phyloP scores from a whole-genome alignment of 2,888 invertebrate genomes.

The Lithodes maja region DNA sequence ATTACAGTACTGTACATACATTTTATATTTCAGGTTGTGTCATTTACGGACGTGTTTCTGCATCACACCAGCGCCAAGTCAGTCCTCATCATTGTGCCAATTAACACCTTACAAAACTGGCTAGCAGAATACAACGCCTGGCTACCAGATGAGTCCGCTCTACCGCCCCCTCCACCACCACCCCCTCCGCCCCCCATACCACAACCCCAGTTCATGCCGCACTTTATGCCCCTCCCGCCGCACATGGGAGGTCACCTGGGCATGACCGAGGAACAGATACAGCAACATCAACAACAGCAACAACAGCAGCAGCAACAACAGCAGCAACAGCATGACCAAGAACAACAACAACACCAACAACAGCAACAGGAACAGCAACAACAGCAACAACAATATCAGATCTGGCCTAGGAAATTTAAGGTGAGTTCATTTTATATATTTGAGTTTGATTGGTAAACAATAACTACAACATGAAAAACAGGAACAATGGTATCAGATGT shows the following conservation, averaged over 20 bases:
- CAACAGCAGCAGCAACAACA: slow-evolving; percentile 16
- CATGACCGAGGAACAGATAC: neutral
- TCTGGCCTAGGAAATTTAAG: slow-evolving; percentile 87
- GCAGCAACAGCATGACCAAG: neutral
- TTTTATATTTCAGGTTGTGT: slow-evolving; percentile 81
- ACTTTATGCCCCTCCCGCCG: neutral
- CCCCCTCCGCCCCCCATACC: slow-evolving; percentile 72
- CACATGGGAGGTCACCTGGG: neutral
- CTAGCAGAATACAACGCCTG: slow-evolving; percentile 97
- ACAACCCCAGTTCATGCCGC: slow-evolving; percentile 61
- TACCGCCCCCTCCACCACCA: slow-evolving; percentile 72
- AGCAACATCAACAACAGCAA: neutral
- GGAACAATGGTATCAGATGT: no score
- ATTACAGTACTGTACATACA: no score
- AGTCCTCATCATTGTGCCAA: slow-evolving; percentile 97
- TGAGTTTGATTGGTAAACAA: neutral
- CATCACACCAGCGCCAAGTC: slow-evolving; percentile 91
- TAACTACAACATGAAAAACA: no score
- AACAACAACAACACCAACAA: slow-evolving; percentile 5
- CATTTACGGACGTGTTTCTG: slow-evolving; percentile 96
- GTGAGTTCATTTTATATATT: slow-evolving; percentile 75
- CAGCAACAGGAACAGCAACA: slow-evolving; percentile 13
- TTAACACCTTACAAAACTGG: slow-evolving; percentile 99
- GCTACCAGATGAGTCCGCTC: slow-evolving; percentile 82
- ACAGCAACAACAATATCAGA: slow-evolving; percentile 78